Evolutionary conservation across 2,113 vertebrate species (phyloP).

Genomic region (Nipponia nippon): DNA sequence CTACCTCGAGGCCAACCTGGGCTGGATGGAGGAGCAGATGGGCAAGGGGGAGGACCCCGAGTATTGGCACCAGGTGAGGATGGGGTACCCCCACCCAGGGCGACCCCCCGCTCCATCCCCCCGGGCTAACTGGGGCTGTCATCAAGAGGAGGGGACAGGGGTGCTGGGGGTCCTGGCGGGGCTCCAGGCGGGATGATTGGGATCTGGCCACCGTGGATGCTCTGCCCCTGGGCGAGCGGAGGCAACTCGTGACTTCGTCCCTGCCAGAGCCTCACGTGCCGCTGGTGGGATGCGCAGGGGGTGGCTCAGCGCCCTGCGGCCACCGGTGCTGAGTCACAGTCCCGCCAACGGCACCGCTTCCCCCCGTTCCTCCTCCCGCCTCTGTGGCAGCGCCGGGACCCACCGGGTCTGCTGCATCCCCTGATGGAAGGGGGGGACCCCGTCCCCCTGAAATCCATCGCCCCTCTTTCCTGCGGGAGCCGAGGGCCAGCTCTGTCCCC

Average conservation of each 20-base stretch:
- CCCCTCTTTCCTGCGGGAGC: fast-evolving
- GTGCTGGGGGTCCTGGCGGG: background rate
- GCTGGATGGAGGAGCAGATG: conserved; percentile 85
- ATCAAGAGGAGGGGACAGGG: background rate
- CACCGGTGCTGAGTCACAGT: background rate
- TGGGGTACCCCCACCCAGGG: background rate
- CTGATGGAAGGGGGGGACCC: background rate
- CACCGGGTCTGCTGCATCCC: fast-evolving
- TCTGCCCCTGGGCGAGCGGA: background rate
- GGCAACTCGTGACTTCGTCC: background rate
- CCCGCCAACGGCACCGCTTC: background rate
- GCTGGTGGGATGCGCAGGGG: background rate
- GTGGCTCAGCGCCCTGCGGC: background rate
- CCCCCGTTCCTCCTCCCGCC: background rate
- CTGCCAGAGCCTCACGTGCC: fast-evolving
- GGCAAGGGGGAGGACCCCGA: conserved; percentile 39
- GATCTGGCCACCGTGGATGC: background rate
- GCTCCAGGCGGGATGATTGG: background rate
- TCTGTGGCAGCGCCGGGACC: background rate
- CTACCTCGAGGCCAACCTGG: conserved; percentile 85
- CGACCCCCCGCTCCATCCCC: fast-evolving
- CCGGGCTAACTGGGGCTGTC: background rate
- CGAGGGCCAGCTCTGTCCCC: background rate
- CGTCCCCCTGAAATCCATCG: fast-evolving
- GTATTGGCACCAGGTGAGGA: conserved; percentile 93